Evolutionary conservation across 2,113 vertebrate species (phyloP), one percentile per base, ranked within the genome.

Genomic region (Platichthys stellatus): DNA sequence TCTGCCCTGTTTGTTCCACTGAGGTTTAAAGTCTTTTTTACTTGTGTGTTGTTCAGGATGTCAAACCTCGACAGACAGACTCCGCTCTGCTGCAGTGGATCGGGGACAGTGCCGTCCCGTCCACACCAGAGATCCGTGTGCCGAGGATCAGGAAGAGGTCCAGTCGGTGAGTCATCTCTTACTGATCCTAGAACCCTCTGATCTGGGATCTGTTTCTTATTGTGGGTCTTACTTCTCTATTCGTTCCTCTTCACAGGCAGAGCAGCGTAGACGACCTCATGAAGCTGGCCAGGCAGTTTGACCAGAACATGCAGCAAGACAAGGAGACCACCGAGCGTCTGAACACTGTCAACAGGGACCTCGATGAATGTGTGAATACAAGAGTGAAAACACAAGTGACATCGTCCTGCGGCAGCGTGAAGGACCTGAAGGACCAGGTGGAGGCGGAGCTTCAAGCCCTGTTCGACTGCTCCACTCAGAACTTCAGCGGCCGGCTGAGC

Each of bases 401-500:
- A 0, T 14, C 69, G 0, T 2, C n/a, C 10, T 5, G 5, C 0
- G 2, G 17, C 2, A 26, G 23, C 5, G 58, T 8, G 21, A 76
- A 76, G 56, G 67, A 81, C 10, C n/a, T 15, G 1, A 69, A 63
- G 45, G 89, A 60, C 12, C 94, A 84, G 69, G 88, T 86, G 77
- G 97, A 98, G 91, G 92, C 91, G 28, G 96, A 95, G 65, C 93
- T 98, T n/a, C 94, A 69, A 66, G 96, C 95, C 35, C 93, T 98
- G 86, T 98, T 98, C 86, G 97, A 98, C 93, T 94, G 89, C 67
- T 96, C 97, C 31, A 97, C 97, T 56, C 97, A 98, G 87, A 91
- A 84, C 40, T 86, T 93, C 83, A 96, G 93, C 1, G 95, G 95
- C 6, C 90, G 72, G 17, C 80, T 97, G 40, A 98, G 97, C 78